Base-by-base conservation (phyloP, 2,113 vertebrate genomes). In the Lepisosteus oculatus region DNA sequence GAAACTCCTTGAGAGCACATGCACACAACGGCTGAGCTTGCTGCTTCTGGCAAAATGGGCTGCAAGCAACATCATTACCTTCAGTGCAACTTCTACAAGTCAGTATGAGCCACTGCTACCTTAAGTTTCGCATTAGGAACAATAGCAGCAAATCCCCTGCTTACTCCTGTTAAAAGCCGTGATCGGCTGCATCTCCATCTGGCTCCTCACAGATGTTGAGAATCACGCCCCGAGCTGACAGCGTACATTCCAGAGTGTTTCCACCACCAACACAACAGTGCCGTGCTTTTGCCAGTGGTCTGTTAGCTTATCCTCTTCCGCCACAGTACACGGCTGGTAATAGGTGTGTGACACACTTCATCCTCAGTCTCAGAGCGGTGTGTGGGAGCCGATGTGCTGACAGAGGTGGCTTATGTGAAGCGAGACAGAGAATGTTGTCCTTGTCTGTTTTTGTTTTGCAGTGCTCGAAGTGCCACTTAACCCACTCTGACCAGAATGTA, bases 1-100 rank as follows among this genome's bases (percentile, higher is more conserved):
- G 42, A 69, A 69, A 68, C 74, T 9, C 68, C 47, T 62, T 72
- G 75, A 51, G 15, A 69, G 45, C 55, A 55, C 51, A 76, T 42
- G 65, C 0, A 71, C 55, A 45, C 15, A 45, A 15, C 68, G 67
- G 43, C 74, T 71, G 72, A 76, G 72, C 45, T 47, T 72, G 17
- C 75, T 72, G 70, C 67, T 47, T 8, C 54, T 11, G 71, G 13
- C 47, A 71, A 15, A 72, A 15, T 59, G 55, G 71, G 68, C 69
- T 29, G 69, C n/a, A 14, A 61, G 47, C 8, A 42, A 64, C 43
- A 7, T 29, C 17, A 64, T 6, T 17, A 64, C 62, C 62, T 41
- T 29, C 62, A 64, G 62, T 29, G 14, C 14, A 42, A 41, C 62
- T 64, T 14, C 29, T 29, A 17, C 62, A 41, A 41, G 62, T 42